These are phyloP conservation scores for Venturia canescens DNA, from an alignment of 1,140 invertebrate species.

Conservation along the genomic window DNA sequence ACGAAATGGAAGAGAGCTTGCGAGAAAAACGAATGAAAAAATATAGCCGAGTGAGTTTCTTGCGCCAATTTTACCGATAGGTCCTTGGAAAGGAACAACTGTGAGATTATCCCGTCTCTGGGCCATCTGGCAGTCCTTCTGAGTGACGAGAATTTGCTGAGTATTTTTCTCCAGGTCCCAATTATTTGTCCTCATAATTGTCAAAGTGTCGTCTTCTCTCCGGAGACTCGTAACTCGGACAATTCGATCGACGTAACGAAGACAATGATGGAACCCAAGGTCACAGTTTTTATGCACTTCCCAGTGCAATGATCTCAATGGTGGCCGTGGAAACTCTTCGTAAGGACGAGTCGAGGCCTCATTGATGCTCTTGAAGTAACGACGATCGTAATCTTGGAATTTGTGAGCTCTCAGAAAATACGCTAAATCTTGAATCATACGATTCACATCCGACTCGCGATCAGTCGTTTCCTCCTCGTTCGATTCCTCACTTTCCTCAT, in stretches of 20 bases:
- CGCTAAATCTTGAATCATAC: slow-evolving; percentile 77
- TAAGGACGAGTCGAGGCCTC: slow-evolving; percentile 67
- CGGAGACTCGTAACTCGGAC: slow-evolving; percentile 66
- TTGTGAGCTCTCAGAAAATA: slow-evolving; percentile 81
- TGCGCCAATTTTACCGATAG: slow-evolving; percentile 60
- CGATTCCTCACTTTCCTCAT: slow-evolving; percentile 24
- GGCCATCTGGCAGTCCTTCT: slow-evolving; percentile 76
- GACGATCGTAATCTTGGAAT: slow-evolving; percentile 81
- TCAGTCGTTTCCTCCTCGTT: slow-evolving; percentile 51
- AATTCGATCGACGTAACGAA: slow-evolving; percentile 77
- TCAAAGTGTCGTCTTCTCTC: slow-evolving; percentile 76
- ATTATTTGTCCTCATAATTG: slow-evolving; percentile 73
- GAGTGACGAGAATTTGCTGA: slow-evolving; percentile 68
- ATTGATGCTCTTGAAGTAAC: slow-evolving; percentile 67
- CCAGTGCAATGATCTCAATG: slow-evolving; percentile 79
- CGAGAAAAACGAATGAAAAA: not conserved
- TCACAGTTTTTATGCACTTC: slow-evolving; percentile 79
- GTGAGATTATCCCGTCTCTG: slow-evolving; percentile 71
- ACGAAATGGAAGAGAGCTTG: not conserved
- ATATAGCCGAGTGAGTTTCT: not conserved
- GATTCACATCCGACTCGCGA: slow-evolving; percentile 59
- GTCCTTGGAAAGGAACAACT: slow-evolving; percentile 78
- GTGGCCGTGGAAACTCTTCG: slow-evolving; percentile 77
- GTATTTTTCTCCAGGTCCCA: slow-evolving; percentile 69
- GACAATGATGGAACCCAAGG: slow-evolving; percentile 76